phyloP scores from a whole-genome alignment of 1,140 invertebrate species.

The Brevipalpus yothersi region DNA sequence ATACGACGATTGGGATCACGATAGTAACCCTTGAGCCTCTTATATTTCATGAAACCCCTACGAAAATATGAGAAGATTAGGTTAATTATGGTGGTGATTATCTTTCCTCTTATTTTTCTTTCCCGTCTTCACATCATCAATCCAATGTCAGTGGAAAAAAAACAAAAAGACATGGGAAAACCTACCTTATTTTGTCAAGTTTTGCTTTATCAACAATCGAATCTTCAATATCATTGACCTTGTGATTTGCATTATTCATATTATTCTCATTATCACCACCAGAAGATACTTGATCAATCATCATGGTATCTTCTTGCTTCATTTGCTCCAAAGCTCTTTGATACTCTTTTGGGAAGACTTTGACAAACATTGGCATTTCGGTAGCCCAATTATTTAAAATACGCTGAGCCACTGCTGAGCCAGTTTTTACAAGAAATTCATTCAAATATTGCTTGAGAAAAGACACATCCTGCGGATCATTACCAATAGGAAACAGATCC shows the following conservation, averaged over 20 bases:
- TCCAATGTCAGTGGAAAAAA: neutral
- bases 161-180: neutral
- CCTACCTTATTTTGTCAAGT: constrained; percentile 32
- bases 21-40: constrained; percentile 58
- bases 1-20: constrained; percentile 50
- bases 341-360: constrained; percentile 92
- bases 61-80: neutral
- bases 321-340: constrained; percentile 59
- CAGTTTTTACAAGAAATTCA: constrained; percentile 75
- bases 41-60: constrained; percentile 91
- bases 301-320: constrained; percentile 21
- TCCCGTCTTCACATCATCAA: neutral
- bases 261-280: neutral
- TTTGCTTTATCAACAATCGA: constrained; percentile 35
- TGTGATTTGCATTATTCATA: neutral
- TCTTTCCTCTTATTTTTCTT: neutral
- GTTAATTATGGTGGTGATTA: neutral
- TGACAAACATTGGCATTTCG: constrained; percentile 45
- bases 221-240: constrained; percentile 59
- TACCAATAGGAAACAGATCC: constrained; percentile 50
- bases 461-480: constrained; percentile 43
- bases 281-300: neutral
- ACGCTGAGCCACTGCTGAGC: constrained; percentile 51
- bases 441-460: constrained; percentile 49
- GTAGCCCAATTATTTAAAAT: constrained; percentile 59